Conservation (phyloP, 2,888 invertebrate genomes). For the Theristus sp. region DNA sequence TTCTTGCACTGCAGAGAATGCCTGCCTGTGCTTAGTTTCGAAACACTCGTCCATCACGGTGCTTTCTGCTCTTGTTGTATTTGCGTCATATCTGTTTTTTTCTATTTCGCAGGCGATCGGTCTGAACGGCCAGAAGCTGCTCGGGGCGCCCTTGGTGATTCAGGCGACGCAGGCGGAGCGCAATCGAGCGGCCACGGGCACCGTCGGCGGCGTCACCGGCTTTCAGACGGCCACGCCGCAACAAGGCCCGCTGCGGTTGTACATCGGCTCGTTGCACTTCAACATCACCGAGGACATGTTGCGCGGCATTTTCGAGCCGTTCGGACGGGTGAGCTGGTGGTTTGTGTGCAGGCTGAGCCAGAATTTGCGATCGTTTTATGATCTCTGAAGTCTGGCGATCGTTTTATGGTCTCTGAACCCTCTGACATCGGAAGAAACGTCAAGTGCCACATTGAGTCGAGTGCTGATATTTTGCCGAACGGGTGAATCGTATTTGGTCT, state of each 20-base stretch:
- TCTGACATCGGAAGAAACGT: not conserved
- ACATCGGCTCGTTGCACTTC: constrained; percentile 91
- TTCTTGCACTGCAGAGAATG: no score
- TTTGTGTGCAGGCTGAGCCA: no score
- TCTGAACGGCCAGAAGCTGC: constrained; percentile 75
- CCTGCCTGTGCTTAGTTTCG: no score
- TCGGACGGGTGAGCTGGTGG: constrained; percentile 49
- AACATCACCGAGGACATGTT: constrained; percentile 99
- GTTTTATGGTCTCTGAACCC: not conserved
- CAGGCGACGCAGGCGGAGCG: constrained; percentile 85
- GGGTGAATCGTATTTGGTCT: no score
- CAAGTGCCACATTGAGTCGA: no score
- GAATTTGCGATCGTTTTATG: no score
- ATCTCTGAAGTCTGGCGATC: no score
- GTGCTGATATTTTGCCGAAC: no score
- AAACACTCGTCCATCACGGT: no score
- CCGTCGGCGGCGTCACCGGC: constrained; percentile 22
- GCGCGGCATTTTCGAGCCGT: constrained; percentile 90
- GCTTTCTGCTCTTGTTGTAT: no score
- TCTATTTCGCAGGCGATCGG: constrained; percentile 82
- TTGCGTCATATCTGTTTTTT: no score
- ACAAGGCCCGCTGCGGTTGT: constrained; percentile 74
- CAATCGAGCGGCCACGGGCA: constrained; percentile 34
- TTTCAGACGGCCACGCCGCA: constrained; percentile 43
- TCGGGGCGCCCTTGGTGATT: constrained; percentile 89